Conservation (phyloP, 2,888 invertebrate species). For the Mythimna ferrago region DNA sequence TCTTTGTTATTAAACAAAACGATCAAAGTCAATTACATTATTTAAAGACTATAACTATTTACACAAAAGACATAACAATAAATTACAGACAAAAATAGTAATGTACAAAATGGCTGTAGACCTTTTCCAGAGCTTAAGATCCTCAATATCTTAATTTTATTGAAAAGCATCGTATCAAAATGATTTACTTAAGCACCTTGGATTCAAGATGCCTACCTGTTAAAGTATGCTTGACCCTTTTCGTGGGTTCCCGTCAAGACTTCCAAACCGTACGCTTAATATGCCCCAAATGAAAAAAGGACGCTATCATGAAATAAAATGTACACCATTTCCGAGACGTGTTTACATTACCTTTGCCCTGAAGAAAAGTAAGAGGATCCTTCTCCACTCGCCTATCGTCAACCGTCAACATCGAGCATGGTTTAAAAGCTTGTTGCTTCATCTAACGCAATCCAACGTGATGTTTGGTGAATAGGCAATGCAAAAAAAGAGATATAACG, state of each 20-base stretch:
- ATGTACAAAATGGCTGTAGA: not conserved
- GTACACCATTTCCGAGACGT: not conserved
- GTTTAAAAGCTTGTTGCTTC: too few relatives aligned
- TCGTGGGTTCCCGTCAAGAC: conserved; percentile 22
- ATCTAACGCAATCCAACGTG: too few relatives aligned
- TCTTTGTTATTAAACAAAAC: too few relatives aligned
- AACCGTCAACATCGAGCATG: too few relatives aligned
- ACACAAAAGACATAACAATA: too few relatives aligned
- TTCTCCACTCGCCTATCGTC: too few relatives aligned
- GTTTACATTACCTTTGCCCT: not conserved
- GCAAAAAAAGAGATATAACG: too few relatives aligned
- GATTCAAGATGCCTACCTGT: conserved; percentile 14
- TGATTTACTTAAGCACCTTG: conserved; percentile 7
- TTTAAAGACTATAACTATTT: too few relatives aligned
- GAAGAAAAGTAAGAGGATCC: too few relatives aligned
- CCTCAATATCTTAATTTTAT: conserved; percentile 5
- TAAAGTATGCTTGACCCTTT: conserved; percentile 34
- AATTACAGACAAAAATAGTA: too few relatives aligned
- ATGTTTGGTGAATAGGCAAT: too few relatives aligned
- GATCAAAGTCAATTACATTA: too few relatives aligned
- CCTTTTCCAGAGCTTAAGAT: not conserved
- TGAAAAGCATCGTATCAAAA: conserved; percentile 11
- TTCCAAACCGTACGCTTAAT: not conserved
- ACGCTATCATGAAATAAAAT: conserved; percentile 8
- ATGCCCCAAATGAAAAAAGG: conserved; percentile 6